phyloP scores from a whole-genome alignment of 2,888 invertebrate species.

The Ichneumoninae sp. region DNA sequence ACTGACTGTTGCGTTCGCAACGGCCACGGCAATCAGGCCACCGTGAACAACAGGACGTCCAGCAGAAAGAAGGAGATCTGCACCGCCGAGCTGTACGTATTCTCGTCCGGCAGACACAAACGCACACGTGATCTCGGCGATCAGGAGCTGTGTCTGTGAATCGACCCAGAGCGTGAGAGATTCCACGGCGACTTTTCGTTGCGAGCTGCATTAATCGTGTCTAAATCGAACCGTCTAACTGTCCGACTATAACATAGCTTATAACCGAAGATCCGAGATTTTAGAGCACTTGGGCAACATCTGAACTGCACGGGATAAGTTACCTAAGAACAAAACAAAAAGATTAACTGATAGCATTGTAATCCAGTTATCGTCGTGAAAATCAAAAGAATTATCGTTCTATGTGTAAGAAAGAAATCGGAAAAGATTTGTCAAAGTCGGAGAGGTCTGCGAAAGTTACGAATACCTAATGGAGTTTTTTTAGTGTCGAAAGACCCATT shows the following conservation, averaged over 20 bases:
- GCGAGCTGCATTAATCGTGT: background rate
- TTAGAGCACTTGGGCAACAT: background rate
- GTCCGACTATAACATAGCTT: background rate
- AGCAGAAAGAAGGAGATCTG: slow-evolving; percentile 63
- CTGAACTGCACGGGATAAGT: background rate
- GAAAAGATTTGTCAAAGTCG: background rate
- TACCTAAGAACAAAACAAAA: background rate
- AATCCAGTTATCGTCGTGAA: background rate
- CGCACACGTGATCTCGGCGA: slow-evolving; percentile 63
- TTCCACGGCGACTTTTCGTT: slow-evolving; percentile 3
- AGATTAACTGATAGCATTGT: background rate
- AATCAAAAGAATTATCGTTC: background rate
- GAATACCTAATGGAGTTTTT: background rate
- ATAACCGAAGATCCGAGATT: background rate
- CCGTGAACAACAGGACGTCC: slow-evolving; percentile 56
- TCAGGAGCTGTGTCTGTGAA: slow-evolving; percentile 75
- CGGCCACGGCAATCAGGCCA: slow-evolving; percentile 65
- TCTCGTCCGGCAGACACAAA: slow-evolving; percentile 72
- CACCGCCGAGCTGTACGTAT: slow-evolving; percentile 74
- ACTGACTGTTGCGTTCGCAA: slow-evolving; percentile 68
- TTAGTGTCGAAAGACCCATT: background rate
- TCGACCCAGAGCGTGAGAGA: slow-evolving; percentile 32
- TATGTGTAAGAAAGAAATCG: background rate
- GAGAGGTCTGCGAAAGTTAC: background rate
- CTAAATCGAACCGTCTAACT: slow-evolving; percentile 9